Percentiles rank a stretch among this genome's conserved stretches.
Conservation (phyloP, 2,888 invertebrate species). For the Hyposoter didymator region DNA sequence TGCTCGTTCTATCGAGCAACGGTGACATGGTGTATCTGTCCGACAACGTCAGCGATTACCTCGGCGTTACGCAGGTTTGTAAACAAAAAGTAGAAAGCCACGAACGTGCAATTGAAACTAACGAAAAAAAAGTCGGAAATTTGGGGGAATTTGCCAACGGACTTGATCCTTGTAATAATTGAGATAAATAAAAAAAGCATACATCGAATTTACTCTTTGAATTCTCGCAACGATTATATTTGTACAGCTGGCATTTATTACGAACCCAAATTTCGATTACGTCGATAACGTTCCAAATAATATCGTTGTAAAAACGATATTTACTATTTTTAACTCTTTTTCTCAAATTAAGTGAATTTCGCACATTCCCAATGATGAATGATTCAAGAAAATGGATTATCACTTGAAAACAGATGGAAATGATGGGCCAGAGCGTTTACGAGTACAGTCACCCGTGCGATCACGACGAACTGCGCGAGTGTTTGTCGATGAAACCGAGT, state of each 20-base stretch:
- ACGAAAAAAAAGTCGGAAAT: constrained; percentile 1
- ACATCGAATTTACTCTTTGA: background rate
- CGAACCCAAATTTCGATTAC: background rate
- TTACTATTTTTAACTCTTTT: background rate
- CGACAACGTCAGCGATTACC: constrained; percentile 94
- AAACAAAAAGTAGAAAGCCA: constrained; percentile 10
- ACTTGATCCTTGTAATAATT: background rate
- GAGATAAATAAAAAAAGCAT: background rate
- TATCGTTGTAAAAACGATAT: background rate
- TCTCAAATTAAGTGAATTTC: background rate
- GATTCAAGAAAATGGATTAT: background rate
- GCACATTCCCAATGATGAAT: background rate
- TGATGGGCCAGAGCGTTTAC: constrained; percentile 97
- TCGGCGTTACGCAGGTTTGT: constrained; percentile 96
- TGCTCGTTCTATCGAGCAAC: constrained; percentile 93
- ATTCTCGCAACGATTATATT: background rate
- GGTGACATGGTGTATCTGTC: constrained; percentile 97
- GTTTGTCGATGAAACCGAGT: constrained; percentile 85
- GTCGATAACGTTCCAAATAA: background rate
- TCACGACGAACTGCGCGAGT: constrained; percentile 93
- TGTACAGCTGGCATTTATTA: background rate
- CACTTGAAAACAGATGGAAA: constrained; percentile 90
- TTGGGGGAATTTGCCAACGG: background rate
- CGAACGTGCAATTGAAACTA: background rate
- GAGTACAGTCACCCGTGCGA: constrained; percentile 98